phyloP scores from a whole-genome alignment of 2,113 vertebrate species.

The Gymnocephalus cernua region DNA sequence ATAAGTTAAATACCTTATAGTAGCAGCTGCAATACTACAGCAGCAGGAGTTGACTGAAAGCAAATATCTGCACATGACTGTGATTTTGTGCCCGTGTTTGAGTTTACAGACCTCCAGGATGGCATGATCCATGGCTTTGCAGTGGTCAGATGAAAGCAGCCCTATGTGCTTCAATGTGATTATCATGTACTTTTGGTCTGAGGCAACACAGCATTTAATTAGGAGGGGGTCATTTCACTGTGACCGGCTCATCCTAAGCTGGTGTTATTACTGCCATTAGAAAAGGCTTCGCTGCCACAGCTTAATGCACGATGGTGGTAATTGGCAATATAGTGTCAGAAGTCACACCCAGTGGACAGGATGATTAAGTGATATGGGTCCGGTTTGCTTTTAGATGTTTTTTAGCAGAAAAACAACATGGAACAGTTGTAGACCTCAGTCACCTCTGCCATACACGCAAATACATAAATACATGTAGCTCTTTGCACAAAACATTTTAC shows the following conservation, averaged over 20 bases:
- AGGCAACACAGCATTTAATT: conserved; percentile 72
- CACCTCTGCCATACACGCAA: neutral
- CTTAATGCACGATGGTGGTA: conserved; percentile 54
- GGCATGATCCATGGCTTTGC: conserved; percentile 36
- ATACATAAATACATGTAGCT: neutral
- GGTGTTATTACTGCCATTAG: conserved; percentile 71
- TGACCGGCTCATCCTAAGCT: conserved; percentile 59
- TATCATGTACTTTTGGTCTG: conserved; percentile 69
- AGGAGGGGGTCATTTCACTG: conserved; percentile 64
- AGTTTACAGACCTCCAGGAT: conserved; percentile 3
- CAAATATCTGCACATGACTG: neutral
- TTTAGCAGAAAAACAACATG: neutral
- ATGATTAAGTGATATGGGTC: conserved; percentile 8
- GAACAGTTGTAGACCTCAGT: neutral
- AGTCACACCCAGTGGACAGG: conserved; percentile 45
- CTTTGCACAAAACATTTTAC: neutral
- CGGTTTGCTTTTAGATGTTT: conserved; percentile 28
- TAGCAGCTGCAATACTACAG: neutral
- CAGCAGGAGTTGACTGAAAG: neutral
- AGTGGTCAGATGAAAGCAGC: conserved; percentile 57
- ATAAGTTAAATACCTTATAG: neutral
- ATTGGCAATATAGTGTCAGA: conserved; percentile 64
- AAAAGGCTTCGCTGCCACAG: conserved; percentile 50
- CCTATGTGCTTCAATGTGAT: conserved; percentile 67
- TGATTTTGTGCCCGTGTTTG: neutral